Conservation (phyloP, 2,888 invertebrate genomes). For the Dicranocentrus wangi region DNA sequence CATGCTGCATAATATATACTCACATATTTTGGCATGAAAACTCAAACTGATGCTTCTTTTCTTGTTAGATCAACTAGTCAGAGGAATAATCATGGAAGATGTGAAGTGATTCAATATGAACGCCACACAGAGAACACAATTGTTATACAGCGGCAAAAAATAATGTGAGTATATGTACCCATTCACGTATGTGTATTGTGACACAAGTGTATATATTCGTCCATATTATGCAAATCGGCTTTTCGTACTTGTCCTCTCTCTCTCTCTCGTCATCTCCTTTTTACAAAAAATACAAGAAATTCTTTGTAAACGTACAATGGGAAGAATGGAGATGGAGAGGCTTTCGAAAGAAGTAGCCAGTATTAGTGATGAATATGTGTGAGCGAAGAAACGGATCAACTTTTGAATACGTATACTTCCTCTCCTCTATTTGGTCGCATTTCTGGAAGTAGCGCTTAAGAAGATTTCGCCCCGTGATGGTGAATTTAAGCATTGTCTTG, state of each 20-base stretch:
- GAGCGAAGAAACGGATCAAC: conserved; percentile 6
- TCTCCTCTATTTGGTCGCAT: not conserved
- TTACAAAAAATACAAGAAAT: conserved; percentile 26
- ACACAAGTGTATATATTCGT: conserved; percentile 54
- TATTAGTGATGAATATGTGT: not conserved
- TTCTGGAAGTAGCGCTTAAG: no score
- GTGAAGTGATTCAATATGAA: conserved; percentile 36
- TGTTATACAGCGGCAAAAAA: conserved; percentile 24
- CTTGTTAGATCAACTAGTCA: conserved; percentile 57
- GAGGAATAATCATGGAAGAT: conserved; percentile 30
- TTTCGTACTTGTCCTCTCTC: conserved; percentile 51
- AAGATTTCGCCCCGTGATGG: no score
- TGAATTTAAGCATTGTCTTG: no score
- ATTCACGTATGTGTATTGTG: conserved; percentile 45
- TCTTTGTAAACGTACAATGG: conserved; percentile 22
- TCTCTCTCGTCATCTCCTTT: conserved; percentile 20
- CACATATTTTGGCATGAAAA: not conserved
- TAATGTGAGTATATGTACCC: conserved; percentile 13
- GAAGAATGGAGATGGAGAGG: conserved; percentile 17
- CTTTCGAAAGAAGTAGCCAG: conserved; percentile 8
- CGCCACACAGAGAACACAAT: conserved; percentile 10
- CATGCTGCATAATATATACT: no score
- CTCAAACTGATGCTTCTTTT: conserved; percentile 8
- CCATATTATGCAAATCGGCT: conserved; percentile 56
- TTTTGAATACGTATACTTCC: conserved; percentile 11